These are phyloP conservation scores for Chaetogeoica ovagalla DNA, from an alignment of 2,888 invertebrate genomes.

Conservation along the genomic window DNA sequence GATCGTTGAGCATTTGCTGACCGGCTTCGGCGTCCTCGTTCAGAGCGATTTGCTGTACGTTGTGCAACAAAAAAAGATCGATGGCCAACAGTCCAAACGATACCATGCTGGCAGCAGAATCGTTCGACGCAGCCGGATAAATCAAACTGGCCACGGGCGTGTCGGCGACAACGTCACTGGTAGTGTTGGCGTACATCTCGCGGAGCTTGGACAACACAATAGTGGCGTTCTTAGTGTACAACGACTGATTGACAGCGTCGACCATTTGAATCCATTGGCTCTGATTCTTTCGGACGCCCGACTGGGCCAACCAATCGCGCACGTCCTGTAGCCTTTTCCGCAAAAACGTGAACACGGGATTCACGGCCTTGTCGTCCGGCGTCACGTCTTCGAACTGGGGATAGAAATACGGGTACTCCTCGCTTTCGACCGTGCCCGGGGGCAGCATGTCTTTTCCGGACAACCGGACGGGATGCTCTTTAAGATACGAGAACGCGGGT, in stretches of 20 bases:
- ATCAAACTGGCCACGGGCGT: slow-evolving; percentile 56
- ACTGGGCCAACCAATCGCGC: slow-evolving; percentile 62
- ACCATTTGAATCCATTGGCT: slow-evolving; percentile 58
- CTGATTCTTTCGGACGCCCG: slow-evolving; percentile 58
- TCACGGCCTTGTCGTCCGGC: slow-evolving; percentile 57
- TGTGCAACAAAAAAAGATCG: slow-evolving; percentile 65
- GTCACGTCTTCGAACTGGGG: slow-evolving; percentile 31
- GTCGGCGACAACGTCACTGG: slow-evolving; percentile 58
- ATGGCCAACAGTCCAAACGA: slow-evolving; percentile 66
- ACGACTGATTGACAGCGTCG: slow-evolving; percentile 63
- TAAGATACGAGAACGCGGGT: slow-evolving; percentile 53
- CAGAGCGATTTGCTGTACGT: slow-evolving; percentile 66
- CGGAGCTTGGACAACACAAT: slow-evolving; percentile 63
- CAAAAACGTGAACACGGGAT: slow-evolving; percentile 62
- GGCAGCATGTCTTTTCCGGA: slow-evolving; percentile 38
- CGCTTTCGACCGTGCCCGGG: slow-evolving; percentile 9
- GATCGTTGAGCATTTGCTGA: slow-evolving; percentile 64
- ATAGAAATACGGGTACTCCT: slow-evolving; percentile 40
- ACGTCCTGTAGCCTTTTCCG: slow-evolving; percentile 64
- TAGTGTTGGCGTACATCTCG: slow-evolving; percentile 62
- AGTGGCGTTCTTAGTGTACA: slow-evolving; percentile 63
- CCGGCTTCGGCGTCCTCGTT: slow-evolving; percentile 63
- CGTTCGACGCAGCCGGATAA: slow-evolving; percentile 57
- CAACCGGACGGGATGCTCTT: slow-evolving; percentile 48
- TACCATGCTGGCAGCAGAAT: slow-evolving; percentile 62